phyloP scores from a whole-genome alignment of 2,113 vertebrate genomes.

The Myiozetetes cayanensis region DNA sequence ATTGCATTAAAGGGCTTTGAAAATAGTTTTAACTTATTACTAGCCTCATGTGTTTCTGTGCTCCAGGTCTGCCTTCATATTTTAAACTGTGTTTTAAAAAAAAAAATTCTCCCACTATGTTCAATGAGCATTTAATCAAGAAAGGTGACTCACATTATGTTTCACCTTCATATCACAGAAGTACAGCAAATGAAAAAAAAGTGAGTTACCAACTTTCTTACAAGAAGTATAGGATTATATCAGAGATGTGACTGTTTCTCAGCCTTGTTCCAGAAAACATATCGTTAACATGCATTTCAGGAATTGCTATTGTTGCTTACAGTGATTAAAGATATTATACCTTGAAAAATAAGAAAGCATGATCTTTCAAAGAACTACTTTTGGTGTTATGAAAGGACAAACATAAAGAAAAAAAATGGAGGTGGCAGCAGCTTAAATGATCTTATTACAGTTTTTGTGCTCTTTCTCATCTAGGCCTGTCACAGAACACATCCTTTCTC shows the following conservation, averaged over 20 bases:
- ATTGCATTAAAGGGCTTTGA: background rate
- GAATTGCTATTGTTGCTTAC: background rate
- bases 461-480: background rate
- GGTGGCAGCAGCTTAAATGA: background rate
- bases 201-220: background rate
- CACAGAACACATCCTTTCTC: background rate
- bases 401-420: background rate
- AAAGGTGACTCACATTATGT: background rate
- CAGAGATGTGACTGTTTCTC: background rate
- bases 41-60: background rate
- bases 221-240: background rate
- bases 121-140: background rate
- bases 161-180: background rate
- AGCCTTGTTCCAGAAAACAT: background rate
- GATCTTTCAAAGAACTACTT: background rate
- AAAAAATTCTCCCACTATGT: background rate
- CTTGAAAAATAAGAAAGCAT: background rate
- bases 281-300: background rate
- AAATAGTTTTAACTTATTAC: background rate
- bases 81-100: background rate
- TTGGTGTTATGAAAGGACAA: background rate
- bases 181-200: background rate
- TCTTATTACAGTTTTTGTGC: background rate
- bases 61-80: background rate
- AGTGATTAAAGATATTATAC: background rate